Evolutionary conservation across 1,140 invertebrate genomes (phyloP).

Genomic region (Manduca sexta): DNA sequence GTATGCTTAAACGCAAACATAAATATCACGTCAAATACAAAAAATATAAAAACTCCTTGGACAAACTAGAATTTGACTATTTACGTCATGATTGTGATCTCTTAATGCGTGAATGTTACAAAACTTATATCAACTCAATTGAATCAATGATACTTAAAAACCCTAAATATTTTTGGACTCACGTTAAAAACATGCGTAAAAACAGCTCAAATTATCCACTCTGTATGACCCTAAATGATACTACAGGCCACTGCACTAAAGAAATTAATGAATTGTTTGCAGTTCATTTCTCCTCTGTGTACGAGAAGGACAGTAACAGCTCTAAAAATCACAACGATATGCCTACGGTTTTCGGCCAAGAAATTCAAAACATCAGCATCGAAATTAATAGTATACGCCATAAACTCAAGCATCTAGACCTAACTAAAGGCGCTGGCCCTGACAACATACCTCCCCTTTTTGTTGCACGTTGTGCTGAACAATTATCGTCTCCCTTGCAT

Average conservation of each 20-base stretch:
- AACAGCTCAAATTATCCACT: neutral
- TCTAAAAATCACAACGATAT: neutral
- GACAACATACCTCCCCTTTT: constrained; percentile 17
- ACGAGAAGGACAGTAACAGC: neutral
- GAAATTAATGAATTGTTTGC: neutral
- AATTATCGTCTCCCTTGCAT: constrained; percentile 1
- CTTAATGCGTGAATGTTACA: no score
- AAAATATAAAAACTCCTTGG: no score
- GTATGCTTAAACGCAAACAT: no score
- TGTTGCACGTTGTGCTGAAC: constrained; percentile 6
- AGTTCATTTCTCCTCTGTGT: neutral
- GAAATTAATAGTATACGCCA: neutral
- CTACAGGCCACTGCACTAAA: neutral
- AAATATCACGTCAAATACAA: no score
- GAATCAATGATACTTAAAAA: neutral
- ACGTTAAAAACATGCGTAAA: neutral
- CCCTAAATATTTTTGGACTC: neutral
- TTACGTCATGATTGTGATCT: no score
- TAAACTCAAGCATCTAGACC: constrained; percentile 8
- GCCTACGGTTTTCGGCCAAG: neutral
- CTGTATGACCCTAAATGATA: neutral
- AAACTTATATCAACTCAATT: neutral
- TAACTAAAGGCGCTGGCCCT: constrained; percentile 7
- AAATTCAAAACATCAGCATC: neutral
- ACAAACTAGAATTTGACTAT: no score